Conservation (phyloP, 2,888 invertebrate species). For the Epinotia brunnichana region DNA sequence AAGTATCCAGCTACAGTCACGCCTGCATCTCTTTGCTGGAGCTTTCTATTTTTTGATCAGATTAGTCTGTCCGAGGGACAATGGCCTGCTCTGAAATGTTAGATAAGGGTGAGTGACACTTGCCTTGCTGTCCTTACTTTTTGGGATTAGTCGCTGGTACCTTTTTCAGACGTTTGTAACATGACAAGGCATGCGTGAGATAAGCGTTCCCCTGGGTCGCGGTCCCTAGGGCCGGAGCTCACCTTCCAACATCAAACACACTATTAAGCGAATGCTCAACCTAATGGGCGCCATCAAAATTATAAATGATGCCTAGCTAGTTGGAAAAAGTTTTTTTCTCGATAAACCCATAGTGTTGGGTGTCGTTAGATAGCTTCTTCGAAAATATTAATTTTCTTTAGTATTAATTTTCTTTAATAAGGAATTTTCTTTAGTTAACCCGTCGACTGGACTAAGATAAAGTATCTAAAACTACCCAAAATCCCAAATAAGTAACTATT, state of each 20-base stretch:
- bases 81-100: conserved; percentile 35
- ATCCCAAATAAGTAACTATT: too few species aligned
- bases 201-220: conserved; percentile 27
- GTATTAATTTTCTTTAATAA: too few species aligned
- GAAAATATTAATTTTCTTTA: too few species aligned
- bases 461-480: too few species aligned
- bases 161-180: conserved; percentile 39
- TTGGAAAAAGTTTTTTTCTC: conserved; percentile 20
- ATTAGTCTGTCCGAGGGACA: conserved; percentile 28
- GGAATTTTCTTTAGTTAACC: too few species aligned
- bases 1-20: not conserved
- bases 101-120: conserved; percentile 42
- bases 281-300: conserved; percentile 30
- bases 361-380: too few species aligned
- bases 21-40: conserved; percentile 11
- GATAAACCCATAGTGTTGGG: too few species aligned
- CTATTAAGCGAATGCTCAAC: conserved; percentile 33
- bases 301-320: conserved; percentile 28
- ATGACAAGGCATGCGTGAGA: conserved; percentile 41
- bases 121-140: conserved; percentile 43
- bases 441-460: too few species aligned
- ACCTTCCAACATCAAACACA: conserved; percentile 24
- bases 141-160: conserved; percentile 37
- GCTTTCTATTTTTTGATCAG: conserved; percentile 25
- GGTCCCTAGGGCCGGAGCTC: conserved; percentile 6